phyloP scores from a whole-genome alignment of 2,113 vertebrate genomes.

The Anoura caudifer region DNA sequence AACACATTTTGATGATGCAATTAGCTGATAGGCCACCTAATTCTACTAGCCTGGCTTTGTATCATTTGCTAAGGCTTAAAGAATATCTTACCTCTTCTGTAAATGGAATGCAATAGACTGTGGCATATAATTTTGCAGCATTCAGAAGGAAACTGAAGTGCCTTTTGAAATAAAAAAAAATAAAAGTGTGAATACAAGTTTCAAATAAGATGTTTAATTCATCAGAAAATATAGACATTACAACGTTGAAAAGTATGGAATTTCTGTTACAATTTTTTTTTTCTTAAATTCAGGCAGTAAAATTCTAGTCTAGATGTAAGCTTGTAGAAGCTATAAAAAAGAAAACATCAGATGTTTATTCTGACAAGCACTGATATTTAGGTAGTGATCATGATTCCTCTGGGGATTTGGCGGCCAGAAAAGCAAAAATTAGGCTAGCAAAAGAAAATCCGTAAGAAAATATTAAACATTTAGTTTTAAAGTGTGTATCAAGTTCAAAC shows the following conservation, averaged over 20 bases:
- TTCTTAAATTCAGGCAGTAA: background rate
- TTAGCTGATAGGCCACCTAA: background rate
- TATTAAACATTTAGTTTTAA: background rate
- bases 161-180: slow-evolving; percentile 80
- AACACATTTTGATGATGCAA: background rate
- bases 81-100: slow-evolving; percentile 85
- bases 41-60: background rate
- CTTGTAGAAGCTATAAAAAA: background rate
- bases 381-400: background rate
- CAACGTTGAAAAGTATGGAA: background rate
- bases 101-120: slow-evolving; percentile 90
- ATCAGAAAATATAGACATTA: slow-evolving; percentile 3
- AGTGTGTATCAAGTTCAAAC: background rate
- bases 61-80: background rate
- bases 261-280: background rate
- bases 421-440: background rate
- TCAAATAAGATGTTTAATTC: slow-evolving; percentile 35
- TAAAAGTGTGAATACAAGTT: slow-evolving; percentile 13
- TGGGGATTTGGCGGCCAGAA: background rate
- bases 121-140: slow-evolving; percentile 91
- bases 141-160: slow-evolving; percentile 93
- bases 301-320: slow-evolving; percentile 9
- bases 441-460: slow-evolving; percentile 20
- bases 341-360: background rate
- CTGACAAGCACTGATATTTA: background rate